Percentiles rank a stretch among this genome's conserved stretches.
Evolutionary conservation across 2,113 vertebrate genomes (phyloP).

Genomic region (Marcusenius ussheri): DNA sequence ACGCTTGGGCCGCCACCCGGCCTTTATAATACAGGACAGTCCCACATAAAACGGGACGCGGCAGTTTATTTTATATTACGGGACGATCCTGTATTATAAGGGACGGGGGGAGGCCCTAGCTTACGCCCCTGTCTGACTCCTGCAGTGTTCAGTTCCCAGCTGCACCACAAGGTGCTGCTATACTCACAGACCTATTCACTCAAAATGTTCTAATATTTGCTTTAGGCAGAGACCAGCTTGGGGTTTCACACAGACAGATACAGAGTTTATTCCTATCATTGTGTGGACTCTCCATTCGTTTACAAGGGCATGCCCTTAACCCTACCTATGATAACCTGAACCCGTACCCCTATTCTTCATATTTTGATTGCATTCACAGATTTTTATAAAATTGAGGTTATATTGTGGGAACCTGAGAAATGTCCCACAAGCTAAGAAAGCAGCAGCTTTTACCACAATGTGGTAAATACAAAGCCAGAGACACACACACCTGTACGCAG

Average conservation of each 20-base stretch:
- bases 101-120: not conserved
- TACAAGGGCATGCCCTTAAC: not conserved
- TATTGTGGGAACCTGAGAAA: not conserved
- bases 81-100: not conserved
- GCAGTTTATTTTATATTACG: no score
- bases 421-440: not conserved
- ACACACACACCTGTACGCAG: slow-evolving; percentile 45
- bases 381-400: not conserved
- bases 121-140: not conserved
- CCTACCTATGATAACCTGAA: not conserved
- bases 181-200: not conserved
- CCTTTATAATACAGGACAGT: not conserved
- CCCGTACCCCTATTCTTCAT: not conserved
- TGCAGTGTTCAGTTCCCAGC: not conserved
- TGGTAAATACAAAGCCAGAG: not conserved
- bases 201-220: not conserved
- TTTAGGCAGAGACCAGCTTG: not conserved
- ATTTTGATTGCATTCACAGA: not conserved
- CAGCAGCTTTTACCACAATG: not conserved
- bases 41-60: not conserved
- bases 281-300: not conserved
- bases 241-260: not conserved
- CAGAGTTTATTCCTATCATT: not conserved
- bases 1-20: not conserved
- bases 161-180: not conserved